phyloP scores from a whole-genome alignment of 2,113 vertebrate genomes.

The Paedocypris sp. region DNA sequence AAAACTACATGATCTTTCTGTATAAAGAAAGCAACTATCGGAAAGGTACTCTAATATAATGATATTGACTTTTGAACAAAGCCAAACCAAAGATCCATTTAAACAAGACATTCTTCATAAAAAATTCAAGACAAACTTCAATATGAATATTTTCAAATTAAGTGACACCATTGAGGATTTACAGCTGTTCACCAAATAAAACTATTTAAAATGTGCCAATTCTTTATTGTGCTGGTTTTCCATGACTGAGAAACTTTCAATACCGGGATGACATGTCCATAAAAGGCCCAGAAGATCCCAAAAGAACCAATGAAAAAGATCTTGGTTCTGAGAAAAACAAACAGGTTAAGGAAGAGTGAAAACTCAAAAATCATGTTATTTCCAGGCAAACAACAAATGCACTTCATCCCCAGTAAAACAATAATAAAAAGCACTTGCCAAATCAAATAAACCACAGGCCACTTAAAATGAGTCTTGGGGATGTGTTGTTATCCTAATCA shows the following conservation, averaged over 20 bases:
- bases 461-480: constrained; percentile 1
- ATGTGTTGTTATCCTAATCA: constrained; percentile 32
- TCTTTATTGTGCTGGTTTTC: not conserved
- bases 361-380: not conserved
- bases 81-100: too few species aligned
- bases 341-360: not conserved
- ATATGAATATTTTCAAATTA: too few species aligned
- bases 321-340: not conserved
- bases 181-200: too few species aligned
- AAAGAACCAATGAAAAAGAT: not conserved
- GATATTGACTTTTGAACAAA: too few species aligned
- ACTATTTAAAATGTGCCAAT: too few species aligned
- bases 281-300: not conserved
- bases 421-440: constrained; percentile 22
- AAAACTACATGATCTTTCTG: too few species aligned
- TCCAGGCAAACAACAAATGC: constrained; percentile 1
- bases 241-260: not conserved
- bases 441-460: constrained; percentile 38
- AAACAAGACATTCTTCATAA: too few species aligned
- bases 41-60: too few species aligned
- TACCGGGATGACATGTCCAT: not conserved
- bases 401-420: constrained; percentile 17
- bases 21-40: too few species aligned
- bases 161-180: too few species aligned
- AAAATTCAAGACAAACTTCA: too few species aligned